Evolutionary conservation across 1,140 invertebrate genomes (phyloP).

Genomic region (Plutomurus gul): DNA sequence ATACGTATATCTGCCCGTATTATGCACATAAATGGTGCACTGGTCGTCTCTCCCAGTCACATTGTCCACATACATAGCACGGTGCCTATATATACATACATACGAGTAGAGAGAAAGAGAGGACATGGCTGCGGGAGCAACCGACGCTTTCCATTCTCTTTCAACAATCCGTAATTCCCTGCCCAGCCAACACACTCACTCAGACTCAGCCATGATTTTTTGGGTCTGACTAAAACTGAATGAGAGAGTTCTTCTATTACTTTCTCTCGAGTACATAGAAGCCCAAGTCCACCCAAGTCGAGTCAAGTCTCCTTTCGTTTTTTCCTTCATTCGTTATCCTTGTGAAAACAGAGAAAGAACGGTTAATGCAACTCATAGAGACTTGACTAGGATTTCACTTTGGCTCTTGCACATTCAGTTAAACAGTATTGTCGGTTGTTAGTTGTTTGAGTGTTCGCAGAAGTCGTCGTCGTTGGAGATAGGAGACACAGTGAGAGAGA

Average conservation of each 20-base stretch:
- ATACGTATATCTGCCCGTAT: too few species aligned
- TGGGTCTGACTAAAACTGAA: background rate
- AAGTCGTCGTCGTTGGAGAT: background rate
- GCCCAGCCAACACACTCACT: background rate
- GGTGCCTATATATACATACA: background rate
- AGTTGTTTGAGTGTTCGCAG: background rate
- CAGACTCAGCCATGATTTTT: background rate
- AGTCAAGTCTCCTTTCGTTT: background rate
- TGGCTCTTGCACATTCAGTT: too few species aligned
- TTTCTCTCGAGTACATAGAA: background rate
- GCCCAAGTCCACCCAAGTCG: background rate
- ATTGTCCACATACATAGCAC: background rate
- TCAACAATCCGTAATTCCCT: too few species aligned
- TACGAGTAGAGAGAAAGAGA: too few species aligned
- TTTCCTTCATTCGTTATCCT: constrained; percentile 5
- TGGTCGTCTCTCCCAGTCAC: background rate
- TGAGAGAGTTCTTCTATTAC: background rate
- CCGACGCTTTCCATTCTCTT: background rate
- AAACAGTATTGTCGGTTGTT: too few species aligned
- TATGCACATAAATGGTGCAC: too few species aligned
- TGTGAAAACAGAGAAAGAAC: background rate
- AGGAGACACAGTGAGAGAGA: background rate
- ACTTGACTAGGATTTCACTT: background rate
- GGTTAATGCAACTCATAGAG: background rate
- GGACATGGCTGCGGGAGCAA: background rate